Percentiles rank a stretch among this genome's conserved stretches.
Conservation (phyloP, 1,140 invertebrate species). For the Dreissena polymorpha region DNA sequence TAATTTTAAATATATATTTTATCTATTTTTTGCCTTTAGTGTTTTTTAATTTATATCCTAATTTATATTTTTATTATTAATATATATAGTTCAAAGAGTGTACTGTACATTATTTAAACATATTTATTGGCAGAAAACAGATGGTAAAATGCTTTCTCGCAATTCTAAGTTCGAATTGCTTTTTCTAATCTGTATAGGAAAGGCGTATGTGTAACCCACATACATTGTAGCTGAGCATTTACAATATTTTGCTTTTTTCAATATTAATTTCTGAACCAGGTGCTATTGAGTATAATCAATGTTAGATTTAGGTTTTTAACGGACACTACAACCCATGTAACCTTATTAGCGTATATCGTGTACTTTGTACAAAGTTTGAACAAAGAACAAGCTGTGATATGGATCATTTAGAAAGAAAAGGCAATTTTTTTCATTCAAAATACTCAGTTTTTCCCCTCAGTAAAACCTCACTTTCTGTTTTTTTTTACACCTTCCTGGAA, state of each 20-base stretch:
- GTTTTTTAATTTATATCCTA: background rate
- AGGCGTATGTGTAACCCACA: background rate
- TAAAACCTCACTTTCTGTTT: conserved; percentile 1
- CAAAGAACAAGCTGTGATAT: conserved; percentile 1
- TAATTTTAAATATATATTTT: conserved; percentile 7
- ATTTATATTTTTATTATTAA: conserved; percentile 8
- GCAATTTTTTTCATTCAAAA: conserved; percentile 1
- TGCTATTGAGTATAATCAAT: conserved; percentile 3
- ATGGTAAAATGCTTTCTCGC: background rate
- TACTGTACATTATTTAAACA: too few species aligned
- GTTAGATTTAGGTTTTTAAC: conserved; percentile 4
- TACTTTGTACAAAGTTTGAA: background rate
- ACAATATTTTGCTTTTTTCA: conserved; percentile 3
- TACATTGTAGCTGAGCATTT: background rate
- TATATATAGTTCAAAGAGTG: background rate
- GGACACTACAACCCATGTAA: background rate
- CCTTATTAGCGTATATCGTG: background rate
- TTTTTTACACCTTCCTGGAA: background rate
- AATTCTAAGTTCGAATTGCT: background rate
- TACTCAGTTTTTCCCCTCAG: background rate
- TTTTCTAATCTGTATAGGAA: conserved; percentile 1
- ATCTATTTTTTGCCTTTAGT: background rate
- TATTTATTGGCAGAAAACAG: background rate
- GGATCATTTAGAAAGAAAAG: background rate
- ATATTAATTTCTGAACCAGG: background rate